Base-by-base conservation (phyloP, 2,888 invertebrate genomes). In the Liodrosophila aerea region DNA sequence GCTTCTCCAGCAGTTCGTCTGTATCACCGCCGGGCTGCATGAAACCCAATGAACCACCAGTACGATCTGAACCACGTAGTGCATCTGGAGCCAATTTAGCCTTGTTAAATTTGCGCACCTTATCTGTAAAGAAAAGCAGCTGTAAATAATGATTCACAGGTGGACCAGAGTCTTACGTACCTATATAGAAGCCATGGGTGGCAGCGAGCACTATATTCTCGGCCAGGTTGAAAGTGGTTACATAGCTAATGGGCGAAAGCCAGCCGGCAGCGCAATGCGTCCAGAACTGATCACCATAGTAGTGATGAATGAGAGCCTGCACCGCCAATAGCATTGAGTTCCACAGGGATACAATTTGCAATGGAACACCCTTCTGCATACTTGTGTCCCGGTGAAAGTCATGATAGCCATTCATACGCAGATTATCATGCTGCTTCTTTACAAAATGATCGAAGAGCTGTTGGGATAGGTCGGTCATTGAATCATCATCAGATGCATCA, bases 371-470 rank as follows among this genome's bases (percentile, higher is more conserved):
- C 73, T 92, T 92, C 49, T 92, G 92, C 53, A 91, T 90, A 69
- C 91, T 91, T 0, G 92, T 93, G 7, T 92, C 91, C 58, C 93
- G 92, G 86, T 94, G 93, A 83, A 94, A 94, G 47, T 94, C 93
- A 57, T 94, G 91, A 78, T 94, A 94, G 1, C 94, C 94, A 77
- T 92, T 92, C 63, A 94, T 90, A 56, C 93, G 91, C 34, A 94
- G 86, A 63, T 91, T 89, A 61, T 93, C 92, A 78, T 94, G 94
- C 74, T 91, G 92, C 29, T 88, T 88, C 84, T 92, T 92, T 0
- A 92, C 89, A 44, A 92, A 85, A 80, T 92, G 92, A 88, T 94
- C 92, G 54, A 92, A 88, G 16, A 92, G 71, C 93, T 93, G 74
- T 69, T 45, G 11, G 8, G 37, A 18, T 47, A 44, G 13, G 33